Evolutionary conservation across 2,888 invertebrate genomes (phyloP).

Genomic region (Agapostemon virescens): DNA sequence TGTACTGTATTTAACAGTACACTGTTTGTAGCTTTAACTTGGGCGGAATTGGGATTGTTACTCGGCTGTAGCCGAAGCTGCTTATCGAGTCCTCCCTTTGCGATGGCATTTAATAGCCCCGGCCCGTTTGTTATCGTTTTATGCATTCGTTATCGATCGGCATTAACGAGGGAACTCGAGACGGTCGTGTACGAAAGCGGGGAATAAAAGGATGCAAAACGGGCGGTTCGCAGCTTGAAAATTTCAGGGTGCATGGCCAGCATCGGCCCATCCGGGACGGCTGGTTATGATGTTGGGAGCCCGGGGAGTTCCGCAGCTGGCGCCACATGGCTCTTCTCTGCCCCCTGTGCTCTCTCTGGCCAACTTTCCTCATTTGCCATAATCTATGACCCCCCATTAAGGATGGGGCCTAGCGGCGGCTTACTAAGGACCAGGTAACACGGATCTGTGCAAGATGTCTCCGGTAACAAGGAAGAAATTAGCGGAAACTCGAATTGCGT

Average conservation of each 20-base stretch:
- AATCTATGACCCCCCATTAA: constrained; percentile 78
- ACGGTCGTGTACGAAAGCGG: constrained; percentile 28
- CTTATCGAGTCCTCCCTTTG: constrained; percentile 28
- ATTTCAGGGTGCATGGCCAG: constrained; percentile 71
- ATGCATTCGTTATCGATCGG: constrained; percentile 54
- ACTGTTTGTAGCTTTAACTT: background rate
- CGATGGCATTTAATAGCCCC: constrained; percentile 28
- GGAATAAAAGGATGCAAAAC: constrained; percentile 50
- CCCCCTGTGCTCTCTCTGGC: constrained; percentile 54
- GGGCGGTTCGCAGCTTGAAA: constrained; percentile 63
- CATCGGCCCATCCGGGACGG: constrained; percentile 64
- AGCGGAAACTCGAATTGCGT: constrained; percentile 62
- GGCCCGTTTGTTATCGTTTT: constrained; percentile 57
- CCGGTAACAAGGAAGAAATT: constrained; percentile 70
- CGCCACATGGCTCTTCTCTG: constrained; percentile 72
- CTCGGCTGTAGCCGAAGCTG: constrained; percentile 14
- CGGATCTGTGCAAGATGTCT: constrained; percentile 71
- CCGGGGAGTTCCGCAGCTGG: constrained; percentile 73
- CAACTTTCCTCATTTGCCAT: constrained; percentile 79
- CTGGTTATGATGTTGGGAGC: constrained; percentile 77
- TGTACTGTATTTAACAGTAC: background rate
- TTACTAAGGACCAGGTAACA: constrained; percentile 69
- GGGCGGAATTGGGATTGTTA: constrained; percentile 1
- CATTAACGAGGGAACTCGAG: constrained; percentile 63
- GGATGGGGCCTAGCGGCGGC: constrained; percentile 68